Conservation (phyloP, 2,888 invertebrate species). For the Leucozona laternaria region DNA sequence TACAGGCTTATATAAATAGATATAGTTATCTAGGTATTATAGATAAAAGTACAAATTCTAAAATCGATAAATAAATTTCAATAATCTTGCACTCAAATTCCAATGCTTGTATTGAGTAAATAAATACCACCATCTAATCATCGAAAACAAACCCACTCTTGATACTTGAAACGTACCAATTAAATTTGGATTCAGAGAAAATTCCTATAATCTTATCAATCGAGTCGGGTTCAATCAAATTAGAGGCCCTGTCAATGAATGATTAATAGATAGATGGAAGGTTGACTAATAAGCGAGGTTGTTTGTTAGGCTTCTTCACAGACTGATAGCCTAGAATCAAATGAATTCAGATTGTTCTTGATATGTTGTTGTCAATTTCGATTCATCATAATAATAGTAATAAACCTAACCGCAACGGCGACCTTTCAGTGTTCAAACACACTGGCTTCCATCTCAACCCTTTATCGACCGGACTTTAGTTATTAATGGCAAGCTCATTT, state of each 20-base stretch:
- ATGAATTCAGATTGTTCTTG: constrained; percentile 45
- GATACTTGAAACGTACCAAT: background rate
- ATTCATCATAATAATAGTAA: constrained; percentile 33
- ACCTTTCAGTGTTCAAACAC: constrained; percentile 24
- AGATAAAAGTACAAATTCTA: too few relatives aligned
- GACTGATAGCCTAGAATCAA: constrained; percentile 53
- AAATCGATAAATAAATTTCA: too few relatives aligned
- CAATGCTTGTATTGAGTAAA: background rate
- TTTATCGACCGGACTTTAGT: constrained; percentile 62
- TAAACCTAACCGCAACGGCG: constrained; percentile 57
- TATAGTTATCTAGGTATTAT: too few relatives aligned
- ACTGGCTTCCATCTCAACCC: constrained; percentile 47
- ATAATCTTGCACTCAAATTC: background rate
- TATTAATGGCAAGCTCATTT: constrained; percentile 60
- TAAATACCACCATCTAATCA: background rate
- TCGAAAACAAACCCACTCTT: background rate
- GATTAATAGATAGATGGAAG: constrained; percentile 55
- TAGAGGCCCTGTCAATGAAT: constrained; percentile 69
- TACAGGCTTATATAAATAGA: too few relatives aligned
- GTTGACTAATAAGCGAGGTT: constrained; percentile 4
- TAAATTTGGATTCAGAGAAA: background rate
- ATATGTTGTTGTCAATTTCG: background rate
- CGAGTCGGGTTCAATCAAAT: constrained; percentile 60
- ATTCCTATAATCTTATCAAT: constrained; percentile 33
- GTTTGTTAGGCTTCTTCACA: constrained; percentile 14